phyloP scores from a whole-genome alignment of 1,140 invertebrate genomes.

The Drosophila nasuta region DNA sequence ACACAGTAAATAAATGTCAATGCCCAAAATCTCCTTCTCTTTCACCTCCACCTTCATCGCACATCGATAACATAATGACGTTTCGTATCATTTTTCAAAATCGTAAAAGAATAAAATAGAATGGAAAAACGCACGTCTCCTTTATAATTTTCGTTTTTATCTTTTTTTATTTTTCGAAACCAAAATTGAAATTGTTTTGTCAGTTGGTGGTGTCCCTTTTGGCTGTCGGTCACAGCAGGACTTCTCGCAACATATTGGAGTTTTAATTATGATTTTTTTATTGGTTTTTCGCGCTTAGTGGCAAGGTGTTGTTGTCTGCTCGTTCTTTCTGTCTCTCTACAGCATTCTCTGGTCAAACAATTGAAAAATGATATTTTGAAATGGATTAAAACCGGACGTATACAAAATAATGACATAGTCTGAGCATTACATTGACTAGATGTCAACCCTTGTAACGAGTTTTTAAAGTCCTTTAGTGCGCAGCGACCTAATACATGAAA shows the following conservation, averaged over 20 bases:
- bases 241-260: constrained; percentile 71
- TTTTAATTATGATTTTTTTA: constrained; percentile 82
- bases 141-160: constrained; percentile 28
- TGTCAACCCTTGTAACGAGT: constrained; percentile 62
- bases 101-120: constrained; percentile 63
- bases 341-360: constrained; percentile 67
- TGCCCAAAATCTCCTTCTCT: constrained; percentile 29
- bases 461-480: constrained; percentile 50
- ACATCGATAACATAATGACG: constrained; percentile 79
- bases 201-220: constrained; percentile 63
- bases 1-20: constrained; percentile 84
- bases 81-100: constrained; percentile 83
- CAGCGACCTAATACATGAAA: constrained; percentile 19
- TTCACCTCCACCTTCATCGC: not conserved
- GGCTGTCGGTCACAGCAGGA: constrained; percentile 68
- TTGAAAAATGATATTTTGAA: constrained; percentile 73
- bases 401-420: constrained; percentile 36
- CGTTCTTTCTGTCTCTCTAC: constrained; percentile 5
- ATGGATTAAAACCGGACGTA: constrained; percentile 23
- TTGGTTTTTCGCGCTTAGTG: constrained; percentile 70
- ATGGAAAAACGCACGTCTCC: constrained; percentile 38
- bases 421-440: constrained; percentile 16
- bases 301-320: constrained; percentile 45
- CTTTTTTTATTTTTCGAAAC: constrained; percentile 51
- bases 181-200: constrained; percentile 83